phyloP scores from a whole-genome alignment of 2,888 invertebrate species.

The Hermaeophaga mercurialis region DNA sequence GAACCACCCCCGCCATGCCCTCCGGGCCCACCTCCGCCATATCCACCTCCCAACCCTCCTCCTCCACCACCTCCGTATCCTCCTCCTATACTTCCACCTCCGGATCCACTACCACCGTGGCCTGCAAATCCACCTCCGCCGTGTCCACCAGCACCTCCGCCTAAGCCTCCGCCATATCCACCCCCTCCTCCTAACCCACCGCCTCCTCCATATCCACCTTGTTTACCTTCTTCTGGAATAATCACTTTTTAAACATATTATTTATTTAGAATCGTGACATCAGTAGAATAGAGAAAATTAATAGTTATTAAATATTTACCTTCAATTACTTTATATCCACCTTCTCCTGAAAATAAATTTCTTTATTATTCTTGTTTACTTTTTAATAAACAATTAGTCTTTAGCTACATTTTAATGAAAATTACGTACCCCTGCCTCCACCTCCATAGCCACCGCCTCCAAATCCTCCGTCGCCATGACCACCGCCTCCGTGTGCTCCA shows the following conservation, averaged over 20 bases:
- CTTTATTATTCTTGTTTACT: no score
- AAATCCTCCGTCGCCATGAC: slow-evolving; percentile 7
- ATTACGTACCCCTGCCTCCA: slow-evolving; percentile 10
- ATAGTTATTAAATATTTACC: no score
- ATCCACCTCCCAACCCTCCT: slow-evolving; percentile 10
- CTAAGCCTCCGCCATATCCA: slow-evolving; percentile 25
- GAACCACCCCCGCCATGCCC: slow-evolving; percentile 25
- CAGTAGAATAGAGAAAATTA: no score
- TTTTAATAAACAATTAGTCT: slow-evolving; percentile 6
- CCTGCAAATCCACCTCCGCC: slow-evolving; percentile 3
- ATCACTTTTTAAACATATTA: no score
- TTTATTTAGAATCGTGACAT: no score
- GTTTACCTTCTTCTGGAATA: no score
- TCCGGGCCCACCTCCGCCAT: slow-evolving; percentile 22
- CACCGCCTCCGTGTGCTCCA: slow-evolving; percentile 25
- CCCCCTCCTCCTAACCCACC: slow-evolving; percentile 32
- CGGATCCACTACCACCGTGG: not conserved
- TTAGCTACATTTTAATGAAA: slow-evolving; percentile 13
- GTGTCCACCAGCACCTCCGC: no score
- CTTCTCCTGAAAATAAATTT: slow-evolving; percentile 12
- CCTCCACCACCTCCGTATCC: slow-evolving; percentile 28
- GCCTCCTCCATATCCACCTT: slow-evolving; percentile 61
- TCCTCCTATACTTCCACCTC: slow-evolving; percentile 5
- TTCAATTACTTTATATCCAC: slow-evolving; percentile 11
- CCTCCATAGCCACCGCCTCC: slow-evolving; percentile 29